Conservation (phyloP, 2,113 vertebrate genomes). For the Cinclus mexicanus region DNA sequence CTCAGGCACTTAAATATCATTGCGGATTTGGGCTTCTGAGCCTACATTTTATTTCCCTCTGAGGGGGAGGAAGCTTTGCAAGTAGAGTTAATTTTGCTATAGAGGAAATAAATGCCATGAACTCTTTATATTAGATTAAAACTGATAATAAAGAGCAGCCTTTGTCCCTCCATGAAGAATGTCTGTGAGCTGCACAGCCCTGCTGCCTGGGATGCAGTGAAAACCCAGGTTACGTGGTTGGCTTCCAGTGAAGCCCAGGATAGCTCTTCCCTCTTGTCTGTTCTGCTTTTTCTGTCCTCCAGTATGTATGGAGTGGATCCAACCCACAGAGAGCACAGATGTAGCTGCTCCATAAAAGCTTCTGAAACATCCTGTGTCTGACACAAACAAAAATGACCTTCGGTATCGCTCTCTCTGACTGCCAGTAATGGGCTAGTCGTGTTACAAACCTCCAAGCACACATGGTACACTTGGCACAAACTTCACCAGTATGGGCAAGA, state of each 20-base stretch:
- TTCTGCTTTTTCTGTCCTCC: conserved; percentile 34
- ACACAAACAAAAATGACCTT: conserved; percentile 65
- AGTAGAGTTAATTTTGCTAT: conserved; percentile 30
- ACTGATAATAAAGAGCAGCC: not conserved
- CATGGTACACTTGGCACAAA: not conserved
- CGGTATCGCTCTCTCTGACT: not conserved
- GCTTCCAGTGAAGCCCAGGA: not conserved
- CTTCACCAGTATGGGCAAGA: not conserved
- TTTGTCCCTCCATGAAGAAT: not conserved
- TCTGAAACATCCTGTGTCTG: conserved; percentile 50
- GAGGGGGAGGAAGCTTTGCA: conserved; percentile 51
- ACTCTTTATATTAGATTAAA: conserved; percentile 31
- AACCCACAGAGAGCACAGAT: conserved; percentile 43
- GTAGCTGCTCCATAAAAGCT: conserved; percentile 43
- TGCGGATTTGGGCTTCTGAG: conserved; percentile 41
- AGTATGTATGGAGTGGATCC: conserved; percentile 28
- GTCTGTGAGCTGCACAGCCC: not conserved
- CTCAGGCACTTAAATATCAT: conserved; percentile 62
- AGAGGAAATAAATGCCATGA: conserved; percentile 18
- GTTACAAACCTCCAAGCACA: not conserved
- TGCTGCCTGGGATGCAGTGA: not conserved
- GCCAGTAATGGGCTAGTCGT: conserved; percentile 8
- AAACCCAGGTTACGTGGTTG: not conserved
- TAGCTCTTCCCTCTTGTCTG: not conserved
- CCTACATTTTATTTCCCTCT: conserved; percentile 46